Evolutionary conservation across 2,113 vertebrate species (phyloP).

Genomic region (Planiliza haematocheilus): DNA sequence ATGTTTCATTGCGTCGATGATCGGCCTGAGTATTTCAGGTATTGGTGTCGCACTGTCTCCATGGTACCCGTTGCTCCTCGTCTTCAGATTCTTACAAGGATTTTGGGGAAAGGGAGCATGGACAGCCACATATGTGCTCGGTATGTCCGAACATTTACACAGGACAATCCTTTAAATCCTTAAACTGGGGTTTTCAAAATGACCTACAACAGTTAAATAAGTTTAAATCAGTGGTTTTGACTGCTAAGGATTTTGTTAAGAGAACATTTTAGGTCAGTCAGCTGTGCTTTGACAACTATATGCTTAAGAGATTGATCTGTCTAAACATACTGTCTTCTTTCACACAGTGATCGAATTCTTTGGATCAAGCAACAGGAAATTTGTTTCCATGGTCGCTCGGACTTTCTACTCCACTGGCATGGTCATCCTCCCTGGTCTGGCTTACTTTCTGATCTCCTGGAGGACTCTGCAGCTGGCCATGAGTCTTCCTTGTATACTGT

Average conservation of each 20-base stretch:
- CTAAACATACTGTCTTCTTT: slow-evolving; percentile 4
- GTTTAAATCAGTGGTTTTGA: too few relatives aligned
- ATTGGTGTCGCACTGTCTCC: slow-evolving; percentile 19
- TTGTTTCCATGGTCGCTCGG: slow-evolving; percentile 31
- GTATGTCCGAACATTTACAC: slow-evolving; percentile 7
- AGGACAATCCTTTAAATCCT: too few relatives aligned
- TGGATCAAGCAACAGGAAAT: slow-evolving; percentile 29
- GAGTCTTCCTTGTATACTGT: slow-evolving; percentile 47
- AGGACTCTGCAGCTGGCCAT: slow-evolving; percentile 40
- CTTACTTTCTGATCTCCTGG: slow-evolving; percentile 40
- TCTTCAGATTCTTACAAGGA: slow-evolving; percentile 23
- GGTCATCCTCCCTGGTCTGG: slow-evolving; percentile 46
- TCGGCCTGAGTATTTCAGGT: slow-evolving; percentile 36
- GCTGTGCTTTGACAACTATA: too few relatives aligned
- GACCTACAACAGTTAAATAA: too few relatives aligned
- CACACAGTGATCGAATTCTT: slow-evolving; percentile 29
- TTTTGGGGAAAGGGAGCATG: slow-evolving; percentile 39
- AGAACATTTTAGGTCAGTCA: too few relatives aligned
- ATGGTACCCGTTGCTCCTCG: slow-evolving; percentile 37
- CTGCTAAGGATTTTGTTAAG: too few relatives aligned
- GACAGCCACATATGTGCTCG: not conserved
- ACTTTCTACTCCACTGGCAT: slow-evolving; percentile 30
- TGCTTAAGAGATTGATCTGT: too few relatives aligned
- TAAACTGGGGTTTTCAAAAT: too few relatives aligned
- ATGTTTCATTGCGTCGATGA: slow-evolving; percentile 31